Evolutionary conservation across 2,113 vertebrate genomes (phyloP).

Genomic region (Stomatorhinus ivindoensis): DNA sequence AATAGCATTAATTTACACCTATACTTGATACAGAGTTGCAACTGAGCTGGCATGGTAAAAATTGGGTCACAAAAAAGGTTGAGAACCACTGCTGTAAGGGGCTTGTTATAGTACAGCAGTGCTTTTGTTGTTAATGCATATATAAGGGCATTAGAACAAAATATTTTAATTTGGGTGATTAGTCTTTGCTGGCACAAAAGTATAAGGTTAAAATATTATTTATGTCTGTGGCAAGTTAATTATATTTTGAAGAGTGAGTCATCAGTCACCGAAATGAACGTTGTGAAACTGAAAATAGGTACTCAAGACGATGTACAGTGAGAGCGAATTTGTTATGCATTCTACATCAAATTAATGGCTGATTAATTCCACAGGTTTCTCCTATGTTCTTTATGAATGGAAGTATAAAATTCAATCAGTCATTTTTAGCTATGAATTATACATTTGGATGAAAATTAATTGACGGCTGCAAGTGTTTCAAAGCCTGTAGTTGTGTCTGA

Average conservation of each 20-base stretch:
- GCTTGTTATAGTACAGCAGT: neutral
- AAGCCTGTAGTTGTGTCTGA: neutral
- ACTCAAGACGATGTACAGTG: constrained; percentile 2
- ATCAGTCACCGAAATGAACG: constrained; percentile 16
- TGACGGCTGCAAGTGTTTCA: neutral
- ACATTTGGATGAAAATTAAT: neutral
- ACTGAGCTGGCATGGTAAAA: neutral
- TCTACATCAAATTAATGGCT: constrained; percentile 11
- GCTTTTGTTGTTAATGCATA: neutral
- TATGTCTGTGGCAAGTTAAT: constrained; percentile 23
- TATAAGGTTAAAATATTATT: constrained; percentile 22
- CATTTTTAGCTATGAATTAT: constrained; percentile 10
- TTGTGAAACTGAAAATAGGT: constrained; percentile 6
- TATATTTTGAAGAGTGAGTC: constrained; percentile 19
- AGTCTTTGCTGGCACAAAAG: neutral
- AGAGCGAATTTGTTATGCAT: constrained; percentile 13
- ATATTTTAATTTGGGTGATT: constrained; percentile 9
- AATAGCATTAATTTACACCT: no score
- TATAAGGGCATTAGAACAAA: neutral
- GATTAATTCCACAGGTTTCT: neutral
- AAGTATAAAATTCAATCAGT: constrained; percentile 8
- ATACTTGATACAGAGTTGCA: neutral
- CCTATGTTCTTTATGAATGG: neutral
- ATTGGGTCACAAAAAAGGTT: no score
- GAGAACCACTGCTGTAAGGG: neutral